These are phyloP conservation scores for Eupithecia exiguata DNA, from an alignment of 2,888 invertebrate species.

Conservation along the genomic window DNA sequence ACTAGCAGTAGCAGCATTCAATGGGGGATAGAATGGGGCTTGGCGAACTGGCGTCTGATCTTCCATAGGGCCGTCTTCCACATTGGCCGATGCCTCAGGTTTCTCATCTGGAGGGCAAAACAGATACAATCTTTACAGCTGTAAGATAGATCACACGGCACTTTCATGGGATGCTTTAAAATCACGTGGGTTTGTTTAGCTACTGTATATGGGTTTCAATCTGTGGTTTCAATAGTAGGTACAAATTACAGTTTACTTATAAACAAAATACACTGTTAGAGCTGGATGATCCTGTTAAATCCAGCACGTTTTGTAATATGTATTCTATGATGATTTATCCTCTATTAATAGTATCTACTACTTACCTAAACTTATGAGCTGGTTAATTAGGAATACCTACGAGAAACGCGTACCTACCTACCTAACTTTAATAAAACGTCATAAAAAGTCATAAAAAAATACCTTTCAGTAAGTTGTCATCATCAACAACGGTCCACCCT, in stretches of 20 bases:
- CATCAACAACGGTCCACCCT: slow-evolving; percentile 32
- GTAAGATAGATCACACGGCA: too few relatives aligned
- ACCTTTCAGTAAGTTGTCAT: slow-evolving; percentile 23
- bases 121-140: background rate
- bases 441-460: too few relatives aligned
- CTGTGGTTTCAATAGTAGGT: too few relatives aligned
- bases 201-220: background rate
- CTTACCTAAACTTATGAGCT: background rate
- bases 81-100: slow-evolving; percentile 37
- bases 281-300: background rate
- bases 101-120: slow-evolving; percentile 18
- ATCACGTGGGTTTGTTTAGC: background rate
- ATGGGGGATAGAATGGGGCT: slow-evolving; percentile 66
- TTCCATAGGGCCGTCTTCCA: slow-evolving; percentile 67
- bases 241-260: background rate
- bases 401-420: background rate
- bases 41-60: slow-evolving; percentile 62
- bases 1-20: slow-evolving; percentile 72
- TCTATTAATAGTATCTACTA: background rate
- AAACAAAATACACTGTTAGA: background rate
- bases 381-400: background rate
- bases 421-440: slow-evolving; percentile 11
- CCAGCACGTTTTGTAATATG: background rate
- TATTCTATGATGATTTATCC: background rate
- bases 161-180: background rate